Evolutionary conservation across 2,113 vertebrate genomes (phyloP).

Genomic region (Ornithorhynchus anatinus): DNA sequence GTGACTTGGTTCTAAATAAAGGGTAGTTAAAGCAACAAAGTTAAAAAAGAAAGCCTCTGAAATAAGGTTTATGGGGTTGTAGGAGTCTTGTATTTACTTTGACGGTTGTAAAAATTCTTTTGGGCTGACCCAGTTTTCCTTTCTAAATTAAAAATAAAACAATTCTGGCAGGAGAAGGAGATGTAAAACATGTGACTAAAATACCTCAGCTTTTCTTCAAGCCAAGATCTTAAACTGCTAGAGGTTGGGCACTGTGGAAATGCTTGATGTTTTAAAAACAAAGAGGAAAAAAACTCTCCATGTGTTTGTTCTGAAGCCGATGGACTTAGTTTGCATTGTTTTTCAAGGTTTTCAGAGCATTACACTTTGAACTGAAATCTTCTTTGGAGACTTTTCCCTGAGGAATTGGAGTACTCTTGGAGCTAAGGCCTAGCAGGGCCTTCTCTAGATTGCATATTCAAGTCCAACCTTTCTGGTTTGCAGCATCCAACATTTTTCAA

Average conservation of each 20-base stretch:
- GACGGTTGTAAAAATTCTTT: conserved; percentile 52
- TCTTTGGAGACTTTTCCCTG: conserved; percentile 7
- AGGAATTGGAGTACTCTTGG: conserved; percentile 13
- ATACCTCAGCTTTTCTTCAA: conserved; percentile 31
- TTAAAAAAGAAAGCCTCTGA: background rate
- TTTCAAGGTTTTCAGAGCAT: conserved; percentile 18
- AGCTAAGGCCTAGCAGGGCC: background rate
- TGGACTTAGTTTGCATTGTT: conserved; percentile 10
- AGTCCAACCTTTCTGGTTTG: conserved; percentile 33
- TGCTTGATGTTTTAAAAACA: conserved; percentile 29
- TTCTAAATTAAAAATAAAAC: conserved; percentile 49
- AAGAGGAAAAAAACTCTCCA: conserved; percentile 46
- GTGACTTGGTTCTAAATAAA: conserved; percentile 37
- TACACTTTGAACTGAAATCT: conserved; percentile 8
- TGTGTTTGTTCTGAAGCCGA: conserved; percentile 25
- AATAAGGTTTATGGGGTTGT: conserved; percentile 19
- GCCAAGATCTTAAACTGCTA: conserved; percentile 38
- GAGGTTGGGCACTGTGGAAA: conserved; percentile 44
- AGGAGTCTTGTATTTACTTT: conserved; percentile 41
- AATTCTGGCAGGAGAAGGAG: conserved; percentile 31
- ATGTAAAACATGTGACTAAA: conserved; percentile 35
- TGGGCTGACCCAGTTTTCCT: conserved; percentile 47
- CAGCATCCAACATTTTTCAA: too few relatives aligned
- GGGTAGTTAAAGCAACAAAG: conserved; percentile 15
- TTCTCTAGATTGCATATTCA: conserved; percentile 15